Evolutionary conservation across 2,888 invertebrate genomes (phyloP), one percentile per base, ranked within the genome.

Genomic region (Maniola hyperantus): DNA sequence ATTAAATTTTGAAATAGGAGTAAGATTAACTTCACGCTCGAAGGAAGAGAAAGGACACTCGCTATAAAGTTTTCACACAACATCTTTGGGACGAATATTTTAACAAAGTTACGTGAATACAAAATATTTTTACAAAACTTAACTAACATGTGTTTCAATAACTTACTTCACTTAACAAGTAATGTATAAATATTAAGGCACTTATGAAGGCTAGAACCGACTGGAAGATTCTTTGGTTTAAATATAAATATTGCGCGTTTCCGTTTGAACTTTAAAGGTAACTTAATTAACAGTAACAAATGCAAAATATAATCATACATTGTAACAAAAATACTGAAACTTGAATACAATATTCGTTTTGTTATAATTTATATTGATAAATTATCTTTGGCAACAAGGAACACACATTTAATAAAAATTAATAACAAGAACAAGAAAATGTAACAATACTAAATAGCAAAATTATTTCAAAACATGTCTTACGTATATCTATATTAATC

Each of bases 311-410:
- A 77, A 62, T 77, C 76, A 76, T 77, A 76, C 76, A 79, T 76
- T 79, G 76, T 81, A 86, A 84, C 83, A 82, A 82, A 76, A 82
- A 87, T 85, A 83, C 84, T 84, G 84, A 79, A 78, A 75, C 78
- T 82, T 81, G 81, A 84, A 85, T 85, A 88, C 83, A 79, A 76
- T 78, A 76, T 77, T 79, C 77, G 76, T 83, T 79, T 77, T 75
- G 73, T 70, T 75, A 76, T 79, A 79, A 71, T 71, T 71, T 71
- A 71, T 66, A 67, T 80, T 79, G 77, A 82, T 83, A 83, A 79
- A 84, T 81, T 86, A 39, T 91, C 91, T 91, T 92, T 91, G 91
- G 91, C 90, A 92, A 92, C 91, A 88, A 90, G 91, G 88, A 91
- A 91, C 91, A 90, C 89, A 84, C 90, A 82, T 82, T 87, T 87